phyloP scores from a whole-genome alignment of 1,140 invertebrate genomes.

The Eumeta japonica region DNA sequence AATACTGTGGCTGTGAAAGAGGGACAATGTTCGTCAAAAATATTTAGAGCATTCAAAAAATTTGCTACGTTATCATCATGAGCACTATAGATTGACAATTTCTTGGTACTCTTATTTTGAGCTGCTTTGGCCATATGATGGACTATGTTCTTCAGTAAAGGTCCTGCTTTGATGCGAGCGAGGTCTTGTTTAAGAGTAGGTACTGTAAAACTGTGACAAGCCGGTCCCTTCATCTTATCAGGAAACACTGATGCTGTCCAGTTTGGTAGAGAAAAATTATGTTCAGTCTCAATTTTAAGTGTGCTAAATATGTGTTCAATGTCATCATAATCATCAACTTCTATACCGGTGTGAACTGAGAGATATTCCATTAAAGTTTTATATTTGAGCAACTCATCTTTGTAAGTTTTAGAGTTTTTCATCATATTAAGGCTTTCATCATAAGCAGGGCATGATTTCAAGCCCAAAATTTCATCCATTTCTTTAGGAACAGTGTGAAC shows the following conservation, averaged over 20 bases:
- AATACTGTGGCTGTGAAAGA: conserved; percentile 71
- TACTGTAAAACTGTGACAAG: conserved; percentile 56
- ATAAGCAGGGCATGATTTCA: conserved; percentile 70
- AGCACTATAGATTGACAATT: conserved; percentile 73
- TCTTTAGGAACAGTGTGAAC: conserved; percentile 73
- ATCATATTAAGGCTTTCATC: conserved; percentile 58
- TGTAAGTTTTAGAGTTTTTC: conserved; percentile 60
- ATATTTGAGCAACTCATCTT: conserved; percentile 61
- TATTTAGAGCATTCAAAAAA: conserved; percentile 68
- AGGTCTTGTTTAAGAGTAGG: conserved; percentile 53
- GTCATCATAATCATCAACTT: conserved; percentile 53
- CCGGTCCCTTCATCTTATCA: conserved; percentile 51
- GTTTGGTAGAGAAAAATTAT: conserved; percentile 70
- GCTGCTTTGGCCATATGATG: conserved; percentile 56
- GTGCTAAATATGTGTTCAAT: conserved; percentile 67
- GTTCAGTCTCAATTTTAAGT: conserved; percentile 68
- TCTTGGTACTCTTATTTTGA: conserved; percentile 38
- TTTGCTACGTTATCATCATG: conserved; percentile 83
- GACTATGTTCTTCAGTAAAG: conserved; percentile 66
- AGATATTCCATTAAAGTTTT: conserved; percentile 66
- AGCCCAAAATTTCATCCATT: conserved; percentile 65
- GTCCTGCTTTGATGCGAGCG: conserved; percentile 62
- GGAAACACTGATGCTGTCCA: conserved; percentile 67
- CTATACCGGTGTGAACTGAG: conserved; percentile 60
- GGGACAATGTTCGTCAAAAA: conserved; percentile 74